Percentiles rank a stretch among this genome's conserved stretches.
Conservation (phyloP, 2,113 vertebrate species). For the Ardeotis arabs region DNA sequence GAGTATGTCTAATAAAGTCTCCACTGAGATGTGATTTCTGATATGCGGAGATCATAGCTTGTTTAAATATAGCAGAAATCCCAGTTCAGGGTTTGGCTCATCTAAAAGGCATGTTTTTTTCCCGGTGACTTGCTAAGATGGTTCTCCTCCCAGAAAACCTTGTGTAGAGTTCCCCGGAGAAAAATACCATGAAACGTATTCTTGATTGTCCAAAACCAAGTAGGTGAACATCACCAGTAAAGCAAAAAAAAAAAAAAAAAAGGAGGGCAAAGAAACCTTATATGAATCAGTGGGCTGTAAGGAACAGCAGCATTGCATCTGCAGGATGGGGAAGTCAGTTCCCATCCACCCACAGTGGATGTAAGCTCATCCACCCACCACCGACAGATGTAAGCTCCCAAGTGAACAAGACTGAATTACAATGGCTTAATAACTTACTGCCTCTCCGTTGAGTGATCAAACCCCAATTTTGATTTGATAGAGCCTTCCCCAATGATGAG, state of each 20-base stretch:
- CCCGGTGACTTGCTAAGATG: neutral
- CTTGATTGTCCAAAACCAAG: neutral
- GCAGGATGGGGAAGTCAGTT: rapidly evolving
- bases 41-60: neutral
- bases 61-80: neutral
- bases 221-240: neutral
- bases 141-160: neutral
- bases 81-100: neutral
- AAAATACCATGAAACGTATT: neutral
- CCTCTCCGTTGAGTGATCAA: neutral
- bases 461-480: neutral
- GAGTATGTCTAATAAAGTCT: neutral
- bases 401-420: neutral
- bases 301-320: neutral
- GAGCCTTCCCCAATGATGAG: neutral
- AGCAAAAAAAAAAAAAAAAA: neutral
- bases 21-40: neutral
- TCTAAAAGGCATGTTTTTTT: neutral
- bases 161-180: neutral
- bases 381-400: neutral
- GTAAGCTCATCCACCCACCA: neutral
- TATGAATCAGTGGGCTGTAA: rapidly evolving
- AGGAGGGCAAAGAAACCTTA: neutral
- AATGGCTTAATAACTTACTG: neutral
- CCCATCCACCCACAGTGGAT: neutral